These are phyloP conservation scores for Noctua fimbriata DNA, from an alignment of 2,888 invertebrate species.

Conservation along the genomic window DNA sequence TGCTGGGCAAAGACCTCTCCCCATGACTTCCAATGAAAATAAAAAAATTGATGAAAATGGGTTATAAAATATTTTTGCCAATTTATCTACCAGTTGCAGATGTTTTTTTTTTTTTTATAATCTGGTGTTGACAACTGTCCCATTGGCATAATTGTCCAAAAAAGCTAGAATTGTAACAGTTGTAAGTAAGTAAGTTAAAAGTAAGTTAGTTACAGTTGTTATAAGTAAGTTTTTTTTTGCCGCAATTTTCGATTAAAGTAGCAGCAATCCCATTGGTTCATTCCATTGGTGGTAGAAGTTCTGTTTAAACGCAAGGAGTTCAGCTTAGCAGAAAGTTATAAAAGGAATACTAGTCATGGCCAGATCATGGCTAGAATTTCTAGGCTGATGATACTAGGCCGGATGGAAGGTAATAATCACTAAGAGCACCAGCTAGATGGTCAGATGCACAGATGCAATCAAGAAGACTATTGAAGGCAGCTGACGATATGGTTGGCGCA, in stretches of 20 bases:
- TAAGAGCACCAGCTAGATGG: neutral
- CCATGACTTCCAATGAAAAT: no score
- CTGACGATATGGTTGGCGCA: neutral
- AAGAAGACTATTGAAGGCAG: neutral
- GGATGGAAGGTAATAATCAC: neutral
- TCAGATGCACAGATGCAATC: neutral
- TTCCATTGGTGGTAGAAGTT: neutral
- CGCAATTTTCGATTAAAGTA: neutral
- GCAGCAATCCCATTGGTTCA: neutral
- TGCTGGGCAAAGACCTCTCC: no score
- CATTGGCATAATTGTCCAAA: no score
- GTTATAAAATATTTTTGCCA: neutral
- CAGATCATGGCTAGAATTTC: neutral
- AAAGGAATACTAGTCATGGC: neutral
- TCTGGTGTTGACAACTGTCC: neutral
- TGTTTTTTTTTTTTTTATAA: neutral
- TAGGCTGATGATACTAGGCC: neutral
- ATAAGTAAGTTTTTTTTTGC: neutral
- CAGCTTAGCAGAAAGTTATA: neutral
- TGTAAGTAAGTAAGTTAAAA: neutral
- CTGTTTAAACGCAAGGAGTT: neutral
- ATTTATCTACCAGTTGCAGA: neutral
- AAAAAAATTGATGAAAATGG: neutral
- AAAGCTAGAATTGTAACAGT: neutral
- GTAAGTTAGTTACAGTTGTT: no score